Percentiles rank a stretch among this genome's conserved stretches.
Conservation (phyloP, 2,888 invertebrate species). For the Archips xylosteana region DNA sequence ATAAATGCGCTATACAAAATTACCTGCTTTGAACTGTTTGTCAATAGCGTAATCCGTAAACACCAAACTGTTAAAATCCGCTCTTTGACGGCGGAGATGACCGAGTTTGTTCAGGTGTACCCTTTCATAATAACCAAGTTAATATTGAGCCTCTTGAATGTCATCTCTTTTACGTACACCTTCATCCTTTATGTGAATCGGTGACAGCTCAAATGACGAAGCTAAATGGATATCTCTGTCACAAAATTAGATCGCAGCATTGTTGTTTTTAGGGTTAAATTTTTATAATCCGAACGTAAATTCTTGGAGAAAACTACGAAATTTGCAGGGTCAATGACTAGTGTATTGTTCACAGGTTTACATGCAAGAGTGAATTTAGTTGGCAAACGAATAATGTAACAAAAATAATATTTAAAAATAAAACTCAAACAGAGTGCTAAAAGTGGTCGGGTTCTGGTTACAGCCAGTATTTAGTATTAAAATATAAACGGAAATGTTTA, state of each 20-base stretch:
- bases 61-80: slow-evolving; percentile 81
- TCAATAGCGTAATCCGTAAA: slow-evolving; percentile 80
- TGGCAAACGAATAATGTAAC: no score
- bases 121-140: slow-evolving; percentile 49
- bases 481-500: no score
- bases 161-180: slow-evolving; percentile 37
- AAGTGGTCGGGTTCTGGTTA: no score
- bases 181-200: slow-evolving; percentile 43
- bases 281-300: neutral
- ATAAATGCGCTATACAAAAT: slow-evolving; percentile 67
- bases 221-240: slow-evolving; percentile 36
- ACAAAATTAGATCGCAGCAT: slow-evolving; percentile 36
- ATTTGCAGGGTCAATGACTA: neutral
- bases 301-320: neutral
- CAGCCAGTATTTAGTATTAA: no score
- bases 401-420: no score
- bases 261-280: slow-evolving; percentile 15
- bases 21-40: slow-evolving; percentile 79
- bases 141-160: slow-evolving; percentile 46
- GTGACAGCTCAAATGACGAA: slow-evolving; percentile 45
- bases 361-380: no score
- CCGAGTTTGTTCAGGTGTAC: slow-evolving; percentile 76
- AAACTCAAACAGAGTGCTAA: no score
- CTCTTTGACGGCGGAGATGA: slow-evolving; percentile 67
- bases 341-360: no score